Base-by-base conservation (phyloP, 2,797 vertebrate species). In the Gallinago stenura region DNA sequence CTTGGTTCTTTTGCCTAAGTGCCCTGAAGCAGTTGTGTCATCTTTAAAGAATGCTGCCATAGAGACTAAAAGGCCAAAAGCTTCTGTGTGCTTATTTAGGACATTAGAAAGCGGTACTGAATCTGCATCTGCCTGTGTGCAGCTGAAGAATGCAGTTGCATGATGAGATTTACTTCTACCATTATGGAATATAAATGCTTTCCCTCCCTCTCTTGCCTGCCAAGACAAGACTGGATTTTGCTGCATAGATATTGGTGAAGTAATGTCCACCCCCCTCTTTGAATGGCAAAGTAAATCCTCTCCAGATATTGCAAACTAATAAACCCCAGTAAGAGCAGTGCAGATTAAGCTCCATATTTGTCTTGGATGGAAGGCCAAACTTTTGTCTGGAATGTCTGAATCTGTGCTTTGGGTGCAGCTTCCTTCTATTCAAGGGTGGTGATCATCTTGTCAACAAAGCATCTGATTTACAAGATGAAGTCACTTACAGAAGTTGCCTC, bases 341-440 rank as follows among this genome's bases (percentile, higher is more conserved):
- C 85, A 64, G 83, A 88, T 92, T 89, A 76, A 92, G 94, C 90
- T 96, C 95, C 64, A 8, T 97, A 86, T 97, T 98, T 98, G 93
- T 95, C 87, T 95, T 95, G 92, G 94, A 91, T 94, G 90, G 93
- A 95, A 97, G 91, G 95, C 41, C 85, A 95, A 81, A 80, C 77
- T 96, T 91, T 85, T 92, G 93, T 95, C 92, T 97, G 84, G 87
- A 83, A 80, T 24, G 28, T 92, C 65, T 97, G 93, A 95, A 54
- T 85, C 14, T 66, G 71, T 70, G 68, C 95, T 93, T 96, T 97
- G 97, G 96, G 97, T 94, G 94, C 97, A 97, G 89, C 94, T 98
- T 98, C 97, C 98, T 96, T 93, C 78, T 90, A 6, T 96, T 97
- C 82, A 90, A 79, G 93, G 91, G 37, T 86, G 82, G 89, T 65